phyloP scores from a whole-genome alignment of 1,140 invertebrate genomes.

The Brachionus plicatilis region DNA sequence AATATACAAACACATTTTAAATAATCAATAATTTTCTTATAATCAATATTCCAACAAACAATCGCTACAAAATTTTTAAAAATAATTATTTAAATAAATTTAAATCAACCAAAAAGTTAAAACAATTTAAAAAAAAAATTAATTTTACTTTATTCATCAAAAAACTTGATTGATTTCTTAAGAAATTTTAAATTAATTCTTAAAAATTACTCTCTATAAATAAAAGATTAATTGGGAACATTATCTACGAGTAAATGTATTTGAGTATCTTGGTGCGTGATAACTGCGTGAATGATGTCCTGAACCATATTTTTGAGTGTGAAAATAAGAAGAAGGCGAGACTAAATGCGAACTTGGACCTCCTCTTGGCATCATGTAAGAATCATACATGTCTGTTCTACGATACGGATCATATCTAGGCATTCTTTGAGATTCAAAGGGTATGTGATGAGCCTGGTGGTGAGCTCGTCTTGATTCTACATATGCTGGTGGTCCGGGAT shows the following conservation, averaged over 20 bases:
- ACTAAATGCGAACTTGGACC: neutral
- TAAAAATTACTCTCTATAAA: neutral
- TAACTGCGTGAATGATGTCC: neutral
- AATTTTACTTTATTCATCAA: no score
- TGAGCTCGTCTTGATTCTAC: neutral
- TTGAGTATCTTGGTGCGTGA: conserved; percentile 15
- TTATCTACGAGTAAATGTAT: conserved; percentile 1
- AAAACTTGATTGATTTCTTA: neutral
- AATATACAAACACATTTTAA: no score
- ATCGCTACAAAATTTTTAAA: no score
- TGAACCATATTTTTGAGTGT: neutral
- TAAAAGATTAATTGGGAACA: neutral
- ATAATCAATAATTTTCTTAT: no score
- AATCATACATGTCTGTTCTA: neutral
- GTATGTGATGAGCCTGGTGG: neutral
- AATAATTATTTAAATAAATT: no score
- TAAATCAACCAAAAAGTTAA: no score
- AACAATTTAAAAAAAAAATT: no score
- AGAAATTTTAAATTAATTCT: neutral
- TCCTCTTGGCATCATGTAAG: neutral
- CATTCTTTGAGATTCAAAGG: neutral
- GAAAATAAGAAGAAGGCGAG: neutral
- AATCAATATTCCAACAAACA: no score
- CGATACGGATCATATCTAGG: conserved; percentile 1
- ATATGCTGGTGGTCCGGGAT: neutral